Evolutionary conservation across 2,888 invertebrate species (phyloP), one percentile per base, ranked within the genome.

Genomic region (Calameuta pallipes): DNA sequence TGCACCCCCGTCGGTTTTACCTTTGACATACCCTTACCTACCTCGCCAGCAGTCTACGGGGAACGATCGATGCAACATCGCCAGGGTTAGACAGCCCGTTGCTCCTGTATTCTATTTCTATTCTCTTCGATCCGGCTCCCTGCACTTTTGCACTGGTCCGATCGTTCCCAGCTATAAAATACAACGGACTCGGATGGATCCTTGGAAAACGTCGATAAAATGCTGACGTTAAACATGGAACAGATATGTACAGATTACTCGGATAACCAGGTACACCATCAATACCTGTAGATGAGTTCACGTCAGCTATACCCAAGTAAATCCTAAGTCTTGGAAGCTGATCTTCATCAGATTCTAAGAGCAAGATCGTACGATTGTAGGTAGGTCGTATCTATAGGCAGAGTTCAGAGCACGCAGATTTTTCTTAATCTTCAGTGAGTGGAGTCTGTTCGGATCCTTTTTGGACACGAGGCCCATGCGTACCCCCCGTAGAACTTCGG

Each of bases 11-110:
- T 56, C 56, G 56, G 56, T 56, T 56, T 56, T 83, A 83, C 85
- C 85, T 85, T 83, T 85, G 84, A 86, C 85, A 84, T 83, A 82
- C 83, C 82, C 82, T 84, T 80, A 79, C 56, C 56, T 56, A 56
- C 83, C 75, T 77, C 79, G 74, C 75, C 78, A 79, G 82, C 79
- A 79, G 84, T 83, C 78, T 80, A 78, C 82, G 23, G 56, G 76
- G 68, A 74, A 70, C 82, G 84, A 86, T 87, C 87, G 83, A 83
- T 85, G 83, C 82, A 76, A 78, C 80, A 56, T 56, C 56, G 56
- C 56, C 56, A 56, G 56, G 56, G 23, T 23, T 56, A 56, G 56
- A 56, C 56, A 56, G 56, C 56, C 23, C 56, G 56, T 23, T 56
- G 56, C 23, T 56, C 56, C 56, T 56, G 56, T 56, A 56, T 56